Evolutionary conservation across 2,888 invertebrate genomes (phyloP), one percentile per base, ranked within the genome.

Genomic region (Nemoura dubitans): DNA sequence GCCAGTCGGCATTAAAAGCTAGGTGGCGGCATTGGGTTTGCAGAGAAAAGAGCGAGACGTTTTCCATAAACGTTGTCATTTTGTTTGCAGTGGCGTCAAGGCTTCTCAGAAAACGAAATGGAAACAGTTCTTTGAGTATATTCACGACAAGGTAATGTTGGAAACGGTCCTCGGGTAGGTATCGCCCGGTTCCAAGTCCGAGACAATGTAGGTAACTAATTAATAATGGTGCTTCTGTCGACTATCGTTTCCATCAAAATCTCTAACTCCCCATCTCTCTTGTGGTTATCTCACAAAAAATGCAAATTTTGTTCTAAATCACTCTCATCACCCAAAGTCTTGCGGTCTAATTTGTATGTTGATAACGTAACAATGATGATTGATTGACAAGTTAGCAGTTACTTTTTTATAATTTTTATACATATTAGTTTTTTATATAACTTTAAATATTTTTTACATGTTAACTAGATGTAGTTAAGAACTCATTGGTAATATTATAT

Each of bases 121-220:
- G 95, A 87, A 95, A 95, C 88, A 95, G 95, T 90, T 94, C 95
- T 87, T 95, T 96, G 91, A 95, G 94, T 91, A 95, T 96, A 92
- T 96, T 96, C 92, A 95, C 95, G 82, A 94, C 94, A 89, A 95
- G 95, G 94, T 96, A 96, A 87, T 87, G 76, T 85, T 59, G 59
- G 59, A 2, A 59, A 21, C 14, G 29, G 10, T 36, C 10, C 36
- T 36, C 36, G 27, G 26, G 10, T 76, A 36, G 16, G 83, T 30
- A 83, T 16, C 26, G 29, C 26, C 82, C 25, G 25, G 27, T 27
- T 80, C 27, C 10, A 36, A 3, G 3, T 36, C 36, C 36, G 36
- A 36, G 36, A 36, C 36, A 10, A 36, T 10, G 36, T 36, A 36
- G 36, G 36, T 36, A 6, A 36, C 36, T 36, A 36, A 36, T 36